Evolutionary conservation across 2,113 vertebrate species (phyloP).

Genomic region (Oryzias curvinotus): DNA sequence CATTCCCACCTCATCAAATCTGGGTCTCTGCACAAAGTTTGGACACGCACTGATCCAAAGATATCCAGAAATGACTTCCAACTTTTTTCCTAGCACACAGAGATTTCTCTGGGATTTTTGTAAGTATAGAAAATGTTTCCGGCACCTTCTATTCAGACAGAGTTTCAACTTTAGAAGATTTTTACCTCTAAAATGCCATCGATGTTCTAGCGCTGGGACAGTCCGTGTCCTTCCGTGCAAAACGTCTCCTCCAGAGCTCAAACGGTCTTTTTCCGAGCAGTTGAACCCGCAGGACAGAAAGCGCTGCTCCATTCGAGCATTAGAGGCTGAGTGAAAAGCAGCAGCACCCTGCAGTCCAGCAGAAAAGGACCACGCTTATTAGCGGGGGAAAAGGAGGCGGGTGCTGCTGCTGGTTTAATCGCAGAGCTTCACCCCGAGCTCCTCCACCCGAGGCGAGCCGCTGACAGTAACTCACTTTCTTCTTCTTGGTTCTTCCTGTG

Average conservation of each 20-base stretch:
- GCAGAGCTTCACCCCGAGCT: conserved; percentile 22
- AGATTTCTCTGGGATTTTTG: no score
- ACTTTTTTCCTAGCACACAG: no score
- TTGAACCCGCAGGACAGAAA: conserved; percentile 4
- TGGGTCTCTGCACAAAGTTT: no score
- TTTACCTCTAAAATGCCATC: no score
- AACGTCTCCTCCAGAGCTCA: background rate
- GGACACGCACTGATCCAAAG: no score
- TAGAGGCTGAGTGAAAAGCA: background rate
- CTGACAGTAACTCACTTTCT: conserved; percentile 16
- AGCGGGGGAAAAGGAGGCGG: conserved; percentile 6
- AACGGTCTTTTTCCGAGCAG: background rate
- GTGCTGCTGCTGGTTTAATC: conserved; percentile 6
- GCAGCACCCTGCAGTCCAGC: conserved; percentile 8
- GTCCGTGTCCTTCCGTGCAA: no score
- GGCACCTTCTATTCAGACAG: no score
- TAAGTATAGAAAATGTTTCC: no score
- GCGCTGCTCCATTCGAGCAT: background rate
- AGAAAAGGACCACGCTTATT: conserved; percentile 26
- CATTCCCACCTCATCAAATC: no score
- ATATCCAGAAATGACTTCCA: no score
- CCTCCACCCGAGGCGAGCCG: conserved; percentile 20
- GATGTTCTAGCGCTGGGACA: no score
- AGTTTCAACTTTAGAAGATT: no score
- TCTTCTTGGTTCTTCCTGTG: background rate